Conservation (phyloP, 2,113 vertebrate species). For the Raja brachyura region DNA sequence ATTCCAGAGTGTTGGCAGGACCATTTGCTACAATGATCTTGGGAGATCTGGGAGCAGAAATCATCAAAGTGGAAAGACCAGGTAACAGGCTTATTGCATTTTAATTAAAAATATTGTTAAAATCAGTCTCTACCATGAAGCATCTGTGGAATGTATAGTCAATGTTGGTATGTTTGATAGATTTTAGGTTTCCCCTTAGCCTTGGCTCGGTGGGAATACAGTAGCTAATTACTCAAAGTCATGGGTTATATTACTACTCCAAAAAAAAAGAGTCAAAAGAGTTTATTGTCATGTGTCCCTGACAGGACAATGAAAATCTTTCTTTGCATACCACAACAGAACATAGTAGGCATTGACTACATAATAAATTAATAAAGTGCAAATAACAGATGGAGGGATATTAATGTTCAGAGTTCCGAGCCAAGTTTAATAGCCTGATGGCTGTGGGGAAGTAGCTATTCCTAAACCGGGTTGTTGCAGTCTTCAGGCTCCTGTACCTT, state of each 20-base stretch:
- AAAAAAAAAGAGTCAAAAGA: too few species aligned
- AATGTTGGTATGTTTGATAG: neutral
- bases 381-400: too few species aligned
- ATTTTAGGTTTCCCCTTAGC: neutral
- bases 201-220: neutral
- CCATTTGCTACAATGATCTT: conserved; percentile 96
- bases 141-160: neutral
- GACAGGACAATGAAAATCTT: too few species aligned
- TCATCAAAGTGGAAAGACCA: conserved; percentile 91
- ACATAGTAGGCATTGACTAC: too few species aligned
- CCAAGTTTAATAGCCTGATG: too few species aligned
- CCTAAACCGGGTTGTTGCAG: too few species aligned
- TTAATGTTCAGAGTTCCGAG: too few species aligned
- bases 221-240: neutral
- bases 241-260: neutral
- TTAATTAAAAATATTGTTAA: neutral
- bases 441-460: too few species aligned
- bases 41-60: conserved; percentile 86
- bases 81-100: conserved; percentile 52
- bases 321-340: too few species aligned
- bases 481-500: too few species aligned
- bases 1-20: conserved; percentile 79
- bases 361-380: too few species aligned
- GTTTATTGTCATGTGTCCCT: too few species aligned
- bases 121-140: neutral